phyloP scores from a whole-genome alignment of 2,113 vertebrate species.

The Dissostichus mawsoni region DNA sequence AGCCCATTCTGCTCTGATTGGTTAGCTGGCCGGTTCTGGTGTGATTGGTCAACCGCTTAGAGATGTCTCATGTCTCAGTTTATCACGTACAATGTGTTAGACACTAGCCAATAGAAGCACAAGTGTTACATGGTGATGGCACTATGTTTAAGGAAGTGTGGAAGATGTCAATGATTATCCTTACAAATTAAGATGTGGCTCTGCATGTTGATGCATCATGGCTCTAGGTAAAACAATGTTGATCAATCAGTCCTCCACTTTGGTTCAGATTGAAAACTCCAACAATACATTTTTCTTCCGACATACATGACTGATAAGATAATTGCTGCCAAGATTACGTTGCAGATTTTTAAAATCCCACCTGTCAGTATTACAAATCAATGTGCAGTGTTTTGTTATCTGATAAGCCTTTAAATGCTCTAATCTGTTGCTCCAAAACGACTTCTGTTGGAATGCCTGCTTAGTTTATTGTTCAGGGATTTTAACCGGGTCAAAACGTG shows the following conservation, averaged over 20 bases:
- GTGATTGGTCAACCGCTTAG: no score
- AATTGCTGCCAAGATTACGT: background rate
- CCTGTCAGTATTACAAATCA: background rate
- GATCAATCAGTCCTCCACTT: background rate
- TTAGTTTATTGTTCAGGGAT: background rate
- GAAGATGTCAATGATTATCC: no score
- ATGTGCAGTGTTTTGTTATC: background rate
- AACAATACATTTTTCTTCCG: background rate
- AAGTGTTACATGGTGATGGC: no score
- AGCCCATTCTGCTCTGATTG: no score
- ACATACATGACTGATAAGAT: background rate
- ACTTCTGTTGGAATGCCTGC: background rate
- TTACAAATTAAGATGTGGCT: background rate
- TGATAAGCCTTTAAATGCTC: background rate
- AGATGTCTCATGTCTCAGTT: no score
- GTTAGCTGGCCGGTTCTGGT: no score
- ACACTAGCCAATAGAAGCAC: no score
- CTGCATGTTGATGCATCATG: background rate
- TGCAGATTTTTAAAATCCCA: background rate
- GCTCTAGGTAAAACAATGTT: background rate
- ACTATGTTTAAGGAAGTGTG: no score
- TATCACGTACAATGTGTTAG: no score
- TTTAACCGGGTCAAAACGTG: background rate
- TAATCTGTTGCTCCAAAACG: background rate
- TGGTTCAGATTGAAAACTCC: background rate